These are phyloP conservation scores for Psophia crepitans DNA, from an alignment of 2,113 vertebrate species.

Conservation along the genomic window DNA sequence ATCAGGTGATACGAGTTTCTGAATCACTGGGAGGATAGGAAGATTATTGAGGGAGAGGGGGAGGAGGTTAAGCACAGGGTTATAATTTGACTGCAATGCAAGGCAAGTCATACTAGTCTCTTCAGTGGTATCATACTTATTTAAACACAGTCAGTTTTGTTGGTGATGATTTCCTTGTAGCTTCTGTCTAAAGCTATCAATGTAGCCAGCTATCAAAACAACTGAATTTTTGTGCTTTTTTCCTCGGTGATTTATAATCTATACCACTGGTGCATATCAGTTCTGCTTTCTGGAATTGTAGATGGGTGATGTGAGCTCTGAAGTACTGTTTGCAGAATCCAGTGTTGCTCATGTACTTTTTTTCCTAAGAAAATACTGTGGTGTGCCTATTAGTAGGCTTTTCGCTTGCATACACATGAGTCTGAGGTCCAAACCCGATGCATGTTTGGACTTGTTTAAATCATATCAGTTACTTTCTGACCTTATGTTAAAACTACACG, in stretches of 20 bases:
- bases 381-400: neutral
- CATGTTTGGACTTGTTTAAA: neutral
- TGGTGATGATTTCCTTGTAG: neutral
- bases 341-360: neutral
- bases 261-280: neutral
- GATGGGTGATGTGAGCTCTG: neutral
- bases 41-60: neutral
- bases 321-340: neutral
- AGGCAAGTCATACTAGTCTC: neutral
- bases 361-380: neutral
- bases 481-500: neutral
- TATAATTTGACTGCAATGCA: neutral
- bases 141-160: neutral
- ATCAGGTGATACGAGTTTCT: neutral
- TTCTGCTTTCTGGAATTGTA: neutral
- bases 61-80: neutral
- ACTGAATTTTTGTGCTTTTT: neutral
- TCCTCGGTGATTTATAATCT: neutral
- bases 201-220: neutral
- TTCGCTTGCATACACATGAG: fast-evolving
- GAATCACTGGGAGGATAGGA: neutral
- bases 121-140: neutral
- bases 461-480: neutral
- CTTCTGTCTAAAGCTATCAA: neutral
- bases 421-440: neutral